Evolutionary conservation across 1,140 invertebrate genomes (phyloP), one percentile per base, ranked within the genome.

Genomic region (Epicauta chinensis): DNA sequence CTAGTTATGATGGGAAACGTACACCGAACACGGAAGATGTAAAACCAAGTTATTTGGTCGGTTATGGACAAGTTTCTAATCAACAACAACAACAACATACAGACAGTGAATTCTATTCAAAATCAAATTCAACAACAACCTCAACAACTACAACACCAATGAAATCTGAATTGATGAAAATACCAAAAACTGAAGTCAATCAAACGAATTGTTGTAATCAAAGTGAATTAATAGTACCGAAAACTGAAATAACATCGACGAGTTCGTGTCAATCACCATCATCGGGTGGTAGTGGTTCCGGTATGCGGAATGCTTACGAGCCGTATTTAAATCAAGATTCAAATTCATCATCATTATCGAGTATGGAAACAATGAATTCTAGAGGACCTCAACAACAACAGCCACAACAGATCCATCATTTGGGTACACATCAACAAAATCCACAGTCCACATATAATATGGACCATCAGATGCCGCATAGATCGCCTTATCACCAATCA

Each of bases 301-400:
- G 74, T 0, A 67, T 76, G 5, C 65, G 75, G 16, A 73, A 73
- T 17, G 64, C 72, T 1, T 81, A 81, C 67, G 80, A 82, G 54
- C 73, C 79, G 0, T 83, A 83, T 56, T 64, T 81, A 43, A 81
- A 79, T 58, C 81, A 83, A 64, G 82, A 83, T 58, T 83, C 81
- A 0, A 86, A 87, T 69, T 87, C 84, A 6, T 82, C 81, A 3
- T 83, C 81, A 15, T 75, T 82, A 67, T 85, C 84, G 12, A 83
- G 79, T 59, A 83, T 86, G 80, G 85, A 87, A 63, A 77, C 82
- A 47, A 78, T 81, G 72, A 74, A 72, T 2, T 73, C 75, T 1
- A 68, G 77, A 17, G 59, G 63, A 17, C 58, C 71, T 60, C 23
- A 23, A 23, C 23, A 23, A 23, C 60, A 74, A 38, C 67, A 69